Evolutionary conservation across 2,797 vertebrate species (phyloP), one percentile per base, ranked within the genome.

Genomic region (Orestias chungarensis): DNA sequence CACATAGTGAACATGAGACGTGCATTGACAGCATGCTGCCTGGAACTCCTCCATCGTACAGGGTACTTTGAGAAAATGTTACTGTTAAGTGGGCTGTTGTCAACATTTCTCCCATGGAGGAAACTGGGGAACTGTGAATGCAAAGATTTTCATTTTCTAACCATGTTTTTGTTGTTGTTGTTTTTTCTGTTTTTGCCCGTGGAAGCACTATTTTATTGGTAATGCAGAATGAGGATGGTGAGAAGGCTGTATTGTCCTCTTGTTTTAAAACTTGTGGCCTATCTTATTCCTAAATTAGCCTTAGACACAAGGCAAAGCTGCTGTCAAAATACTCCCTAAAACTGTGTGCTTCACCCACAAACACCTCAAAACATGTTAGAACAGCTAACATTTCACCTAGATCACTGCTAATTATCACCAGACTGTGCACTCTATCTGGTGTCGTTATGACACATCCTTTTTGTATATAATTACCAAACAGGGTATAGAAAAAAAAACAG

Each of bases 321-420:
- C 89, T 91, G 88, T 89, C 89, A 82, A 77, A 78, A 80, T 74
- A 78, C 80, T 83, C 73, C 78, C 75, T 86, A 73, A 84, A 84
- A 89, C 78, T 81, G 80, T 80, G 82, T 81, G 74, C 74, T 71
- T 87, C 50, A 73, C 84, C 87, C 70, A 86, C 82, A 81, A 85
- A 89, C 81, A 87, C 81, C 61, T 62, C 27, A 25, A 74, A 82
- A 76, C 81, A 82, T 71, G 79, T 81, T 71, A 82, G 80, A 87
- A 80, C 83, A 81, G 87, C 87, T 81, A 88, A 83, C 84, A 73
- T 86, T 88, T 91, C 89, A 89, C 86, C 84, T 91, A 81, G 86
- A 88, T 92, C 83, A 86, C 87, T 43, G 74, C 88, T 90, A 93
- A 93, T 93, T 93, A 93, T 85, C 85, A 83, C 87, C 90, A 92